Evolutionary conservation across 2,888 invertebrate genomes (phyloP).

Genomic region (Lordiphosa andalusiaca): DNA sequence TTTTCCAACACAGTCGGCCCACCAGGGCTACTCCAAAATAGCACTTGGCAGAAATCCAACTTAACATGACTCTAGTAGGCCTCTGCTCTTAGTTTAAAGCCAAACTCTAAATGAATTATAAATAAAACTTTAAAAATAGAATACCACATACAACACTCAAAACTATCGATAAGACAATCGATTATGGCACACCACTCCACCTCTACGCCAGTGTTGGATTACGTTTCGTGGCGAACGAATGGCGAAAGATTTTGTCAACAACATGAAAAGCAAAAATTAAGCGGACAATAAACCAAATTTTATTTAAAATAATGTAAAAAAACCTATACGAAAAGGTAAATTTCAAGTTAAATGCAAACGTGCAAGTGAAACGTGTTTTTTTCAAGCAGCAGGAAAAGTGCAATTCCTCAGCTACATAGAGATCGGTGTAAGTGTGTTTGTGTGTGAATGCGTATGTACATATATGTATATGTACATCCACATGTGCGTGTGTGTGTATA

Average conservation of each 20-base stretch:
- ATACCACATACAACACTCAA: too few relatives aligned
- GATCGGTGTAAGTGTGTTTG: conserved; percentile 21
- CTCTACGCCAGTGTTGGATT: too few relatives aligned
- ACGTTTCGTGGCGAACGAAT: conserved; percentile 6
- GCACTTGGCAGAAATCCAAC: too few relatives aligned
- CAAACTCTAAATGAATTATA: too few relatives aligned
- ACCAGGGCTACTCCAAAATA: too few relatives aligned
- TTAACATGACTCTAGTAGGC: too few relatives aligned
- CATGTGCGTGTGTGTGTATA: conserved; percentile 39
- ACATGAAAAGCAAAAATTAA: conserved; percentile 13
- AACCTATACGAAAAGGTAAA: conserved; percentile 16
- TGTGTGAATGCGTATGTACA: conserved; percentile 14
- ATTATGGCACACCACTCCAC: too few relatives aligned
- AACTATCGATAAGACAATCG: too few relatives aligned
- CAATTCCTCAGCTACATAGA: conserved; percentile 19
- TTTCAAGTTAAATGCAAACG: conserved; percentile 36
- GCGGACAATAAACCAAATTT: conserved; percentile 29
- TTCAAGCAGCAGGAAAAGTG: conserved; percentile 54
- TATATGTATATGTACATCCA: conserved; percentile 8
- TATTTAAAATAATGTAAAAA: conserved; percentile 12
- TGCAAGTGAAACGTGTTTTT: conserved; percentile 33
- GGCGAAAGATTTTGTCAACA: conserved; percentile 22
- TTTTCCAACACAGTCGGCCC: too few relatives aligned
- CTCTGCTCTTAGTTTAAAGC: too few relatives aligned
- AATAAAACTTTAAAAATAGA: too few relatives aligned